Conservation (phyloP, 2,888 invertebrate species). For the Acleris laterana region DNA sequence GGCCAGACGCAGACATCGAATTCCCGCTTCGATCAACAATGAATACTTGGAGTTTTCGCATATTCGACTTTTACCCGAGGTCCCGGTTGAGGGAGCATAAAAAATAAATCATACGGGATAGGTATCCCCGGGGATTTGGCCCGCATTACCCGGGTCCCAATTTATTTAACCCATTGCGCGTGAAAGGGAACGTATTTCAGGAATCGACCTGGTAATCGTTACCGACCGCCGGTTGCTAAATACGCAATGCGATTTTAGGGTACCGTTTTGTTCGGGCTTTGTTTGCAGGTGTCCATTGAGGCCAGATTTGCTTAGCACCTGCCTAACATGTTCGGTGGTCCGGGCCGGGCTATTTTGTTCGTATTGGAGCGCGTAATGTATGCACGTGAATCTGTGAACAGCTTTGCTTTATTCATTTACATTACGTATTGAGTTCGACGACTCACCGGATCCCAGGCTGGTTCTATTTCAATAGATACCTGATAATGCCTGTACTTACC, state of each 20-base stretch:
- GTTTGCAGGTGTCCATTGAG: constrained; percentile 24
- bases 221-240: constrained; percentile 39
- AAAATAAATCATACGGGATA: constrained; percentile 42
- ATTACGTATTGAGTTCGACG: constrained; percentile 10
- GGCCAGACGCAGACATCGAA: constrained; percentile 25
- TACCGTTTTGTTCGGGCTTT: constrained; percentile 30
- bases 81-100: constrained; percentile 35
- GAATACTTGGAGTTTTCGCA: constrained; percentile 35
- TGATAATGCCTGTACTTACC: constrained; percentile 19
- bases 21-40: constrained; percentile 36
- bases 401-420: constrained; percentile 30
- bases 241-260: constrained; percentile 39
- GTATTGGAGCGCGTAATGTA: constrained; percentile 5
- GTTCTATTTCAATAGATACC: constrained; percentile 7
- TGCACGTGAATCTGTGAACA: constrained; percentile 18
- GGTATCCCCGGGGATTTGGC: constrained; percentile 40
- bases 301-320: constrained; percentile 30
- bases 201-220: constrained; percentile 37
- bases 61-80: constrained; percentile 34
- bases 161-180: constrained; percentile 37
- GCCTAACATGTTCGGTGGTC: constrained; percentile 6
- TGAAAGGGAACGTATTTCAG: constrained; percentile 37
- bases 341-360: constrained; percentile 12
- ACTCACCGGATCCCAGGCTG: neutral
- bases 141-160: constrained; percentile 39